These are phyloP conservation scores for Germaria angustata DNA, from an alignment of 2,888 invertebrate genomes.

Conservation along the genomic window DNA sequence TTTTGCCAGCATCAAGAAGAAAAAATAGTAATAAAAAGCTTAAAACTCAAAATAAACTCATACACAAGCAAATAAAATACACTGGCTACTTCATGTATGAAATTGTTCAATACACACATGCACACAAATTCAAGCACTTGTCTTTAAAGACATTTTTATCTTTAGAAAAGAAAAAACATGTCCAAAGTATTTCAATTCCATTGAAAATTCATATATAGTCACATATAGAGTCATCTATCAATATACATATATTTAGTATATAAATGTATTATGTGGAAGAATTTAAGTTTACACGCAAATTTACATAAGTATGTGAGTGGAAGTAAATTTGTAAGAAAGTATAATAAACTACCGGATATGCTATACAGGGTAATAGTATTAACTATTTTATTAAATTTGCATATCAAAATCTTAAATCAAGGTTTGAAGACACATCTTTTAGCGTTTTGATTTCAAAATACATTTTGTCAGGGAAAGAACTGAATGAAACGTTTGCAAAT, in stretches of 20 bases:
- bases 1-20: slow-evolving; percentile 31
- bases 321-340: too few species aligned
- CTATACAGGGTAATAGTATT: too few species aligned
- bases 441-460: too few species aligned
- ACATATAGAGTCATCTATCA: slow-evolving; percentile 14
- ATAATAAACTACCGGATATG: too few species aligned
- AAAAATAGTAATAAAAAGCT: slow-evolving; percentile 21
- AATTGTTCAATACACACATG: neutral
- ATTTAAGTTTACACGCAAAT: too few species aligned
- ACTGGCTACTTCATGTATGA: slow-evolving; percentile 5
- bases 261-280: neutral
- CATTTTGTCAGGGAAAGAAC: too few species aligned
- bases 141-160: slow-evolving; percentile 5
- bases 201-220: slow-evolving; percentile 22
- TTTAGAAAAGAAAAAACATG: neutral
- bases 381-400: too few species aligned
- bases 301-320: neutral
- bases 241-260: neutral
- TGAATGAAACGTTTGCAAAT: too few species aligned
- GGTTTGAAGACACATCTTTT: too few species aligned
- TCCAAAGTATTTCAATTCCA: slow-evolving; percentile 33
- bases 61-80: slow-evolving; percentile 36
- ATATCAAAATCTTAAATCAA: too few species aligned
- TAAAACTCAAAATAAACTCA: slow-evolving; percentile 48
- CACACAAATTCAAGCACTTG: neutral